phyloP scores from a whole-genome alignment of 1,140 invertebrate genomes.

The Ips typographus region DNA sequence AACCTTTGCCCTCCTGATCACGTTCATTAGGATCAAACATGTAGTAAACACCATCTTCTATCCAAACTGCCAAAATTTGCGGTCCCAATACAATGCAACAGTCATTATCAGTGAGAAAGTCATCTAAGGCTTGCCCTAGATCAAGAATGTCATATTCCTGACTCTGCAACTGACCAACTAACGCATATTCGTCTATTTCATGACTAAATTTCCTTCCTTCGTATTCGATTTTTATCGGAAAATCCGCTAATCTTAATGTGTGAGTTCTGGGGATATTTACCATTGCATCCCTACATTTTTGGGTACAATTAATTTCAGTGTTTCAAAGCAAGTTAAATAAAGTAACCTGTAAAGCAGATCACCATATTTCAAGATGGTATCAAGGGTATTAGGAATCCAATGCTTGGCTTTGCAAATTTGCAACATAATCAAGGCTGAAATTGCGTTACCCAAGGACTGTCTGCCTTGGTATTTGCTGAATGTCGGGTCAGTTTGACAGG shows the following conservation, averaged over 20 bases:
- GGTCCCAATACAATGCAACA: slow-evolving; percentile 47
- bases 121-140: slow-evolving; percentile 43
- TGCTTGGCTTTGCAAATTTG: slow-evolving; percentile 39
- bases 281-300: slow-evolving; percentile 31
- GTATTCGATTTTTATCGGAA: slow-evolving; percentile 33
- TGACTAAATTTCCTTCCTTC: slow-evolving; percentile 28
- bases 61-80: slow-evolving; percentile 43
- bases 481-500: slow-evolving; percentile 42
- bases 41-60: slow-evolving; percentile 42
- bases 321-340: background rate
- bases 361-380: slow-evolving; percentile 44
- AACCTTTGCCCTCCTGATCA: slow-evolving; percentile 35
- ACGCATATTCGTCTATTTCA: slow-evolving; percentile 37
- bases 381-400: slow-evolving; percentile 45
- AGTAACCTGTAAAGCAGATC: slow-evolving; percentile 34
- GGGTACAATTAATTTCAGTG: background rate
- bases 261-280: slow-evolving; percentile 35
- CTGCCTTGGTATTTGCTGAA: slow-evolving; percentile 44
- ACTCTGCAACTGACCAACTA: slow-evolving; percentile 44
- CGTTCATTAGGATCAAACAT: slow-evolving; percentile 49
- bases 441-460: slow-evolving; percentile 44
- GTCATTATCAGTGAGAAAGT: slow-evolving; percentile 43
- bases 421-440: slow-evolving; percentile 45
- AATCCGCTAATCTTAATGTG: slow-evolving; percentile 29
- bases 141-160: slow-evolving; percentile 43